Conservation (phyloP, 2,797 vertebrate genomes). For the Dryobates pubescens region DNA sequence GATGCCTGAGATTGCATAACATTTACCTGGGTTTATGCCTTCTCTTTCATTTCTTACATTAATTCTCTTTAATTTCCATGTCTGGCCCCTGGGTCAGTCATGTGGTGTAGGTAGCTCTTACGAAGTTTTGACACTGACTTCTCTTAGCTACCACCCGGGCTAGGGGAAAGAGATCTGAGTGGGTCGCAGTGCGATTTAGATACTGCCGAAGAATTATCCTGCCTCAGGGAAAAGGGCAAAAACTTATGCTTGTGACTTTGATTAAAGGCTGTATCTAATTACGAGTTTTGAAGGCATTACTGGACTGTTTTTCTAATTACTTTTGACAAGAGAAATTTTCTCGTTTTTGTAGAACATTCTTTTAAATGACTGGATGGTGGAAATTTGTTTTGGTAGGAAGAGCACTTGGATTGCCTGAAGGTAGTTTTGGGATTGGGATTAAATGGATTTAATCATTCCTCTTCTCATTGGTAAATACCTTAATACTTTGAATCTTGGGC, state of each 20-base stretch:
- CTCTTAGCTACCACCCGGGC: background rate
- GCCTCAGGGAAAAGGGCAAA: background rate
- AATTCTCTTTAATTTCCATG: background rate
- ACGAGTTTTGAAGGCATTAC: background rate
- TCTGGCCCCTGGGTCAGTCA: background rate
- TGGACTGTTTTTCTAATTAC: background rate
- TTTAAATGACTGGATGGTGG: background rate
- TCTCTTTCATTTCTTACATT: background rate
- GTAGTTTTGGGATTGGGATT: background rate
- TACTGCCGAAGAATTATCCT: background rate
- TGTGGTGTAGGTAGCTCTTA: background rate
- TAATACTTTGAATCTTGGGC: background rate
- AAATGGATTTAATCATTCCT: background rate
- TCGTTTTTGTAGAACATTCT: background rate
- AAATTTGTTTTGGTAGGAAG: background rate
- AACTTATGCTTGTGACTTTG: fast-evolving
- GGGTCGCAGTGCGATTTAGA: background rate
- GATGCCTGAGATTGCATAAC: background rate
- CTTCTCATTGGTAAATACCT: background rate
- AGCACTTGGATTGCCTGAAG: background rate
- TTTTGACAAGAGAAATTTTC: background rate
- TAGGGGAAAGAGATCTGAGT: background rate
- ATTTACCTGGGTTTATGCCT: background rate
- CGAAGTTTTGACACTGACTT: background rate
- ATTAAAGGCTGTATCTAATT: background rate